phyloP scores from a whole-genome alignment of 2,797 vertebrate genomes.

The Acipenser transmontanus region DNA sequence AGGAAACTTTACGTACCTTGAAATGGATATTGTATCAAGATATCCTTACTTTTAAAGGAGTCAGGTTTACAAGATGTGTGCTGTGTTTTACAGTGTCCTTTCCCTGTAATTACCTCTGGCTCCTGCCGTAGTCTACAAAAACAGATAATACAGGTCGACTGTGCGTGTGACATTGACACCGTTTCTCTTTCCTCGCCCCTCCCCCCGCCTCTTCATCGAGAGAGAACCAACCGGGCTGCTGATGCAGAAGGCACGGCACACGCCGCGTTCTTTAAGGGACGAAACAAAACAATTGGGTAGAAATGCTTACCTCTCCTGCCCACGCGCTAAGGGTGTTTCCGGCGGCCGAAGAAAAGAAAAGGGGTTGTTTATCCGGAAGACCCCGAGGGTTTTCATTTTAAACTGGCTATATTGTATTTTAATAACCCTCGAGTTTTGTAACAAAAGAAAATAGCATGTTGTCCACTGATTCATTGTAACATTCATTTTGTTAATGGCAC shows the following conservation, averaged over 20 bases:
- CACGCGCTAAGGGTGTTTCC: background rate
- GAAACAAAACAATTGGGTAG: background rate
- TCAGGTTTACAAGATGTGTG: conserved; percentile 4
- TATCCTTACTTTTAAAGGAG: conserved; percentile 8
- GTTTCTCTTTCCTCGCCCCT: conserved; percentile 29
- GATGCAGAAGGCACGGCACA: background rate
- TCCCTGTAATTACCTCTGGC: conserved; percentile 11
- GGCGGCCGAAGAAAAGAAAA: no score
- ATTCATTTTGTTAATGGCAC: no score
- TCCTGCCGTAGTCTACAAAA: conserved; percentile 19
- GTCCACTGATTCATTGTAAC: no score
- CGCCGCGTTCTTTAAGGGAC: background rate
- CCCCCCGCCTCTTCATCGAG: conserved; percentile 15
- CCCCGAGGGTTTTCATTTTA: no score
- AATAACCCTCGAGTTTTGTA: no score
- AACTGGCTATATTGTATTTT: no score
- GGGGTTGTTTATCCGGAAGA: no score
- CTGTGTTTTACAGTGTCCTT: background rate
- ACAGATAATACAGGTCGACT: conserved; percentile 38
- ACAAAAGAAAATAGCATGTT: no score
- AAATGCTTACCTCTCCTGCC: background rate
- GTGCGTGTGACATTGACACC: conserved; percentile 40
- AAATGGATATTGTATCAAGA: conserved; percentile 3
- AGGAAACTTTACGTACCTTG: conserved; percentile 23
- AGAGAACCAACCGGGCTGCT: conserved; percentile 41